Evolutionary conservation across 2,888 invertebrate genomes (phyloP).

Genomic region (Falcaria lacertinaria): DNA sequence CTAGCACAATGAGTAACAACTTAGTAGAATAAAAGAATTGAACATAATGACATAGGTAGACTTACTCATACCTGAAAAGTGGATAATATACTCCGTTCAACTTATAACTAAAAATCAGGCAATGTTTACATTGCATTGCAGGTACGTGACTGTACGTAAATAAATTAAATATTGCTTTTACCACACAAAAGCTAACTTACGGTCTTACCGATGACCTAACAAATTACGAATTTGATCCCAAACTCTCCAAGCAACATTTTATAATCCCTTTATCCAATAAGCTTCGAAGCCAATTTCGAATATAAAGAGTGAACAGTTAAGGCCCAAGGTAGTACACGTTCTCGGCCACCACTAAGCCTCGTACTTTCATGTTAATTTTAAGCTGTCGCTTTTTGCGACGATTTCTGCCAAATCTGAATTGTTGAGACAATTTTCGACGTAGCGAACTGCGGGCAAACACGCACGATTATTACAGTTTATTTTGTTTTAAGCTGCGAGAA

Average conservation of each 20-base stretch:
- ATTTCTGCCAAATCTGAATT: conserved; percentile 44
- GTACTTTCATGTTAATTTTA: conserved; percentile 61
- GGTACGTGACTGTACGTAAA: too few relatives aligned
- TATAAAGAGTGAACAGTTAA: conserved; percentile 54
- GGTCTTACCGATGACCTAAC: neutral
- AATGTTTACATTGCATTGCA: too few relatives aligned
- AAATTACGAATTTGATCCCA: conserved; percentile 29
- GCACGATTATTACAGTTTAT: conserved; percentile 9
- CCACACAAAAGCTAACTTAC: neutral
- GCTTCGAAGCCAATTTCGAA: conserved; percentile 51
- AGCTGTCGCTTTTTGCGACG: conserved; percentile 50
- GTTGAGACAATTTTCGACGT: conserved; percentile 39
- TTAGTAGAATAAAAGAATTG: too few relatives aligned
- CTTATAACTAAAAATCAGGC: too few relatives aligned
- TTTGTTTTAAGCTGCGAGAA: too few relatives aligned
- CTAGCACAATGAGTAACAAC: too few relatives aligned
- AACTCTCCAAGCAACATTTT: conserved; percentile 35
- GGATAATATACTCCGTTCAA: too few relatives aligned
- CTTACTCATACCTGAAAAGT: too few relatives aligned
- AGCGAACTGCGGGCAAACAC: conserved; percentile 30
- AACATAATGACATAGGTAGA: too few relatives aligned
- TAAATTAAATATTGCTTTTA: too few relatives aligned
- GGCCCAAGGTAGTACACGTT: conserved; percentile 52
- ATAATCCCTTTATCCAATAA: conserved; percentile 56
- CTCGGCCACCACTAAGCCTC: conserved; percentile 39